phyloP scores from a whole-genome alignment of 2,888 invertebrate genomes.

The Hemithea aestivaria region DNA sequence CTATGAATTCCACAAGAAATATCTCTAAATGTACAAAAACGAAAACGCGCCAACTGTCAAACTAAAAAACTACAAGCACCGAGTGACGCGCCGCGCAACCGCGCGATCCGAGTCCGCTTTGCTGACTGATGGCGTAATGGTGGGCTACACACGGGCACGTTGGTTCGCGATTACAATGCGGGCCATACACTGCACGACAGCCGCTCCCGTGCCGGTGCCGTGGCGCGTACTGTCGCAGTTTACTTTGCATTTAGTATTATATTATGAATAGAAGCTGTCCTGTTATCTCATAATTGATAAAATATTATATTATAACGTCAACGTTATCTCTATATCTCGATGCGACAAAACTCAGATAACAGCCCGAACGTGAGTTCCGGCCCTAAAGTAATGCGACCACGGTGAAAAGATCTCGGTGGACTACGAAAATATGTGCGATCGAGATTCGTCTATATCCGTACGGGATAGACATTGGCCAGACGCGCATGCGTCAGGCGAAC shows the following conservation, averaged over 20 bases:
- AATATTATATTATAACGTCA: conserved; percentile 58
- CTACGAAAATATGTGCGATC: conserved; percentile 61
- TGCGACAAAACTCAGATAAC: conserved; percentile 74
- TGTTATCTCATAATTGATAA: conserved; percentile 68
- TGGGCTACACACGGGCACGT: conserved; percentile 40
- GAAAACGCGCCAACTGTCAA: conserved; percentile 78
- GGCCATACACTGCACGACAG: conserved; percentile 46
- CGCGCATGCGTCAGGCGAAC: conserved; percentile 72
- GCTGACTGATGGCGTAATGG: conserved; percentile 55
- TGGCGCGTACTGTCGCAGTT: conserved; percentile 56
- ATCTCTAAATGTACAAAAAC: conserved; percentile 59
- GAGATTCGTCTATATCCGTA: conserved; percentile 64
- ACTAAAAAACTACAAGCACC: conserved; percentile 79
- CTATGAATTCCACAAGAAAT: conserved; percentile 72
- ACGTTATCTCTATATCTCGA: conserved; percentile 68
- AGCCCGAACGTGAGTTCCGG: conserved; percentile 54
- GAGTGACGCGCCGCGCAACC: conserved; percentile 63
- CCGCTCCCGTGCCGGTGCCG: conserved; percentile 31
- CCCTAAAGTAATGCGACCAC: conserved; percentile 60
- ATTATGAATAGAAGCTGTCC: conserved; percentile 53
- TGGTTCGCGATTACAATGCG: conserved; percentile 38
- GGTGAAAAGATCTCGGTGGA: conserved; percentile 57
- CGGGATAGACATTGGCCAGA: conserved; percentile 72
- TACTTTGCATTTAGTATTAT: conserved; percentile 65
- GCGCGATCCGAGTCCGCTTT: conserved; percentile 74